Conservation (phyloP, 2,797 vertebrate species). For the Poeciliopsis gracilis region DNA sequence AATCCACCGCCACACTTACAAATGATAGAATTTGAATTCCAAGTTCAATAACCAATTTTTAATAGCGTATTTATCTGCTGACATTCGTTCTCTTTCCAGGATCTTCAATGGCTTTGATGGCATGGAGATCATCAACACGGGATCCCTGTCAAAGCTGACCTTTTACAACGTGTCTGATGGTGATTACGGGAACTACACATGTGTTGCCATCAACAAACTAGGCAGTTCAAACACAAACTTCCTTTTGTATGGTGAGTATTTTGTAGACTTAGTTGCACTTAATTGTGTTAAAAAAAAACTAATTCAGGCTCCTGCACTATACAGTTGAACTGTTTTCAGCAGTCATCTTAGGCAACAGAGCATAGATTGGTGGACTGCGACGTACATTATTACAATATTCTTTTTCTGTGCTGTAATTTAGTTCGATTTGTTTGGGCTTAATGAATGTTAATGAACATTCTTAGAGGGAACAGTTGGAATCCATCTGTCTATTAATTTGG, state of each 20-base stretch:
- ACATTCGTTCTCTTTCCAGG: slow-evolving; percentile 49
- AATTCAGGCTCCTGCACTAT: not conserved
- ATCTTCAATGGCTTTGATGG: slow-evolving; percentile 85
- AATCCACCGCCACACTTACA: not conserved
- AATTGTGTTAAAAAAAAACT: not conserved
- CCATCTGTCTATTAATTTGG: not conserved
- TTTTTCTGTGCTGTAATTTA: not conserved
- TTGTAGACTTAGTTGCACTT: slow-evolving; percentile 11
- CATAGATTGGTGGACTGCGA: not conserved
- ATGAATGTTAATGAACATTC: not conserved
- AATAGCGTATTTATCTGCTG: not conserved
- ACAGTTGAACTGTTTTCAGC: not conserved
- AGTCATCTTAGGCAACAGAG: not conserved
- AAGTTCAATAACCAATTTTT: not conserved
- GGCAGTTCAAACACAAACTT: slow-evolving; percentile 93
- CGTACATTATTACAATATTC: not conserved
- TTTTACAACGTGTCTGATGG: slow-evolving; percentile 95
- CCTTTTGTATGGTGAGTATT: slow-evolving; percentile 91
- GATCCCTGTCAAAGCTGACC: slow-evolving; percentile 89
- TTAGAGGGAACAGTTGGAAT: not conserved
- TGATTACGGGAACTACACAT: slow-evolving; percentile 98
- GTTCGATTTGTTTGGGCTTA: not conserved
- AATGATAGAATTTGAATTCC: not conserved
- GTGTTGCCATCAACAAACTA: slow-evolving; percentile 92
- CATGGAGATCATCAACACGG: slow-evolving; percentile 86